Evolutionary conservation across 2,113 vertebrate species (phyloP), one percentile per base, ranked within the genome.

Genomic region (Anas platyrhynchos): DNA sequence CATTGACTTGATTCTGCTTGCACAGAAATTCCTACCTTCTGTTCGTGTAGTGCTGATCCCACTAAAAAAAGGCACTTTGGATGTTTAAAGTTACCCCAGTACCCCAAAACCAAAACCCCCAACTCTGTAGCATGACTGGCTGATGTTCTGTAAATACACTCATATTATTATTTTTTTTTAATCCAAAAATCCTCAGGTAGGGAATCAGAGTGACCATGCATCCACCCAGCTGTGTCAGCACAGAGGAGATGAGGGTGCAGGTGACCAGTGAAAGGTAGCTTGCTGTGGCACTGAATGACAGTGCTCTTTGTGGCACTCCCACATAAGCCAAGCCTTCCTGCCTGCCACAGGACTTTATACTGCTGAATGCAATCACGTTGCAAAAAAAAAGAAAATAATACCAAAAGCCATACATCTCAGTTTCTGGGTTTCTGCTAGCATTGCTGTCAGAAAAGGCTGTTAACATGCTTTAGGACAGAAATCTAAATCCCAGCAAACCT

Each of bases 131-230:
- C 7, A 20, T 32, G 65, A 32, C 50, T 41, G 23, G 25, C 14
- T 91, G 22, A 56, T 59, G 17, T 66, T 81, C 52, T 87, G 32
- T 65, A 38, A 68, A 62, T 5, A 3, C 1, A 6, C 65, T 56
- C 48, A 20, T 31, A 3, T 52, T 7, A 26, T 52, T 84, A 87
- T 52, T 79, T 46, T 46, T 46, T 18, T 46, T 46, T 16, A 6
- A 68, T 56, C 46, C 26, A 72, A 25, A 82, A 87, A 36, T 21
- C 48, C 13, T 41, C 21, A 17, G 54, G 11, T 2, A 23, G 41
- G 44, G 41, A 44, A 54, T 10, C 54, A 46, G 44, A 32, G 17
- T 17, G 54, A 56, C 10, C 0, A 0, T 13, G 18, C 1, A 10
- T 48, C 38, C 18, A 38, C 2, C 3, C 29, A 59, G 20, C 13